Conservation (phyloP, 2,888 invertebrate species). For the Protonemura montana region DNA sequence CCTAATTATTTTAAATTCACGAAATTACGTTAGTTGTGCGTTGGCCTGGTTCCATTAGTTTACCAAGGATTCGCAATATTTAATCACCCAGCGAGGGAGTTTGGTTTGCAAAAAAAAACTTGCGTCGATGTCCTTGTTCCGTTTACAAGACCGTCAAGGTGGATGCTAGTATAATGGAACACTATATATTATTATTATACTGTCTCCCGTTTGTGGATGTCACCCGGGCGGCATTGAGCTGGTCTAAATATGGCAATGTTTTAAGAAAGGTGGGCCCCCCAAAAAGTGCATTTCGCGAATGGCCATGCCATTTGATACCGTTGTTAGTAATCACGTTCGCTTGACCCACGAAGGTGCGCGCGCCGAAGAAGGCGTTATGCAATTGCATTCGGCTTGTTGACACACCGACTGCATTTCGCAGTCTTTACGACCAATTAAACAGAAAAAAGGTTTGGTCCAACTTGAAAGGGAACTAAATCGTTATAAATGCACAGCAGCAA, state of each 20-base stretch:
- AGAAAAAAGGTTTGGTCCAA: neutral
- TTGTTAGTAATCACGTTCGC: neutral
- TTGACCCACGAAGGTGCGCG: neutral
- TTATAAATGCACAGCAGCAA: neutral
- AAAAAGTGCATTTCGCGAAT: neutral
- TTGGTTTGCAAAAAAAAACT: conserved; percentile 31
- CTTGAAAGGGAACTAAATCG: neutral
- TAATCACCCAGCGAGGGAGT: conserved; percentile 38
- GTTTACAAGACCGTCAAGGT: conserved; percentile 23
- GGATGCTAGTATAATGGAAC: neutral
- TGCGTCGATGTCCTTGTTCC: conserved; percentile 34
- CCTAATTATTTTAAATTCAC: conserved; percentile 12
- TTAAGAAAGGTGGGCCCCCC: neutral
- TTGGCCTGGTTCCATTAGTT: conserved; percentile 40
- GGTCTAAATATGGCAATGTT: conserved; percentile 19
- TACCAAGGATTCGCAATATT: conserved; percentile 38
- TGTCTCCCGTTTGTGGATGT: conserved; percentile 7
- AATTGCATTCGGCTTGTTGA: neutral
- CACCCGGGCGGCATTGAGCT: conserved; percentile 19
- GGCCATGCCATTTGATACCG: neutral
- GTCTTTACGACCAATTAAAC: neutral
- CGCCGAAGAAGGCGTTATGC: neutral
- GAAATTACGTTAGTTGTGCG: conserved; percentile 7
- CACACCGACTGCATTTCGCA: neutral
- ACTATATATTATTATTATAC: neutral